A percentile compares a stretch with the other conserved stretches of the same genome.
Evolutionary conservation across 92 coral and sea anemone species (phyloP).

Genomic region (Actinernus sp.): DNA sequence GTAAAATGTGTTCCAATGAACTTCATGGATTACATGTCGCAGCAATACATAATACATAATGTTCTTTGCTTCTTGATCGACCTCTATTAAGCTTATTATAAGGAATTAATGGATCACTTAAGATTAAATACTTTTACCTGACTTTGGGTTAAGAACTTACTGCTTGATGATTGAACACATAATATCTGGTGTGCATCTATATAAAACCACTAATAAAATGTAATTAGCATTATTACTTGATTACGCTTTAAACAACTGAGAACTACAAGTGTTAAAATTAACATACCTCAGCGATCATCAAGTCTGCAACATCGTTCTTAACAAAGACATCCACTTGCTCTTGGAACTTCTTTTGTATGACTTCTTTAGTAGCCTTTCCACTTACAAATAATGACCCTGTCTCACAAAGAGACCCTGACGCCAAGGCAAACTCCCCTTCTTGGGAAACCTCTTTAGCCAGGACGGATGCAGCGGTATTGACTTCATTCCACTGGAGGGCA

Average conservation of each 20-base stretch:
- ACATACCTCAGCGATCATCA: slow-evolving; percentile 67
- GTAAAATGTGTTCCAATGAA: too few relatives aligned
- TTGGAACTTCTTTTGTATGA: slow-evolving; percentile 33
- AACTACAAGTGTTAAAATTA: background rate
- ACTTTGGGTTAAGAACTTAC: too few relatives aligned
- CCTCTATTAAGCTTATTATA: too few relatives aligned
- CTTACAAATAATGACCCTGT: slow-evolving; percentile 34
- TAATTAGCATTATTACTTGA: background rate
- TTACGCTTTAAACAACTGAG: too few relatives aligned
- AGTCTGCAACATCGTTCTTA: slow-evolving; percentile 45
- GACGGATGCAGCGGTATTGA: slow-evolving; percentile 82
- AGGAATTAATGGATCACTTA: too few relatives aligned
- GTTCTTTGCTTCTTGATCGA: too few relatives aligned
- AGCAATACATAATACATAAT: too few relatives aligned
- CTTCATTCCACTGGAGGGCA: slow-evolving; percentile 50
- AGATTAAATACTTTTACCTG: too few relatives aligned
- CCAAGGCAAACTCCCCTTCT: slow-evolving; percentile 37
- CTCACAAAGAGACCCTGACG: slow-evolving; percentile 66
- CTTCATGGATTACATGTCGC: too few relatives aligned
- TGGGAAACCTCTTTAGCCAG: slow-evolving; percentile 61
- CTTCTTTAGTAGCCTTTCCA: slow-evolving; percentile 49
- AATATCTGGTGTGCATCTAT: too few relatives aligned
- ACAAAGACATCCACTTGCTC: slow-evolving; percentile 47
- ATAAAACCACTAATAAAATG: too few relatives aligned
- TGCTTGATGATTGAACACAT: too few relatives aligned